These are phyloP conservation scores for Tauraco erythrolophus DNA, from an alignment of 2,113 vertebrate species.

Conservation along the genomic window DNA sequence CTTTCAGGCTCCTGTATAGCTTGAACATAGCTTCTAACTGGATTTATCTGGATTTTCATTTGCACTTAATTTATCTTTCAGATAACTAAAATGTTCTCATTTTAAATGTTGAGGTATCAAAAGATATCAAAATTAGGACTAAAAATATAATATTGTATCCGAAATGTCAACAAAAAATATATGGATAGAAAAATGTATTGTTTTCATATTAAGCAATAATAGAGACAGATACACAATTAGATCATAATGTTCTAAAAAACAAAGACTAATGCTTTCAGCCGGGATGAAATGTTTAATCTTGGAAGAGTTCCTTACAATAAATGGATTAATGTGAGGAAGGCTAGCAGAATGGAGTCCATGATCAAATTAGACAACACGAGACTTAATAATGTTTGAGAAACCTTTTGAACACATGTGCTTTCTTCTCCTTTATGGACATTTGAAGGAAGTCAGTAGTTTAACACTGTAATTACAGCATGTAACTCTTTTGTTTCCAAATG, in stretches of 20 bases:
- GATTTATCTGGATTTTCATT: neutral
- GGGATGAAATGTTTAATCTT: neutral
- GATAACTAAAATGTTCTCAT: neutral
- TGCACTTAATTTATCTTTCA: neutral
- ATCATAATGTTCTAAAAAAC: neutral
- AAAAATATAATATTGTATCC: neutral
- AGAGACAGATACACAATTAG: neutral
- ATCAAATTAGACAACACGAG: slow-evolving; percentile 5
- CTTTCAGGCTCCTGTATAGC: neutral
- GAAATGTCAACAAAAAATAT: neutral
- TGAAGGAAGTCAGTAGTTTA: slow-evolving; percentile 55
- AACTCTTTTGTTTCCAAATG: slow-evolving; percentile 48
- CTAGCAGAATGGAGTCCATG: neutral
- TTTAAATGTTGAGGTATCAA: neutral
- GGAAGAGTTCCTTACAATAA: neutral
- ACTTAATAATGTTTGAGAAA: slow-evolving; percentile 46
- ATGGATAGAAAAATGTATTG: neutral
- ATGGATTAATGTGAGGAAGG: neutral
- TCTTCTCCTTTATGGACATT: neutral
- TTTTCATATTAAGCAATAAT: neutral
- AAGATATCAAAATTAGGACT: neutral
- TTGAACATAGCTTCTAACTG: neutral
- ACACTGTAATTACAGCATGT: slow-evolving; percentile 34
- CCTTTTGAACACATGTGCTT: neutral
- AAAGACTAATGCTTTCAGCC: neutral